Conservation (phyloP, 2,797 vertebrate species). For the Parambassis ranga region DNA sequence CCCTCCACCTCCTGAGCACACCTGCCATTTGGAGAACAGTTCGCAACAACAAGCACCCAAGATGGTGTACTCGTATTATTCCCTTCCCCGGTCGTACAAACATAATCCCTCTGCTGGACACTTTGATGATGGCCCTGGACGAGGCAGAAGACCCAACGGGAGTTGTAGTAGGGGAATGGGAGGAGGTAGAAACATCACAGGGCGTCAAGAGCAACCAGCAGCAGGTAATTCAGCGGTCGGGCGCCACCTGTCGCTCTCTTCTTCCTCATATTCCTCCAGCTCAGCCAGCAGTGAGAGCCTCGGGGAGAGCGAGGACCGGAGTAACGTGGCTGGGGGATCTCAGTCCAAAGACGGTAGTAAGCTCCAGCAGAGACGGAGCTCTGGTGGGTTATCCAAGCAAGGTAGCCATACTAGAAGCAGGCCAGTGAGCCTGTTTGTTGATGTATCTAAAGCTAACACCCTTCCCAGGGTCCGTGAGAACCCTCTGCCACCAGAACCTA, state of each 20-base stretch:
- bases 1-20: slow-evolving; percentile 63
- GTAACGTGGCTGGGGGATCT: slow-evolving; percentile 30
- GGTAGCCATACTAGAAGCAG: slow-evolving; percentile 64
- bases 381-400: slow-evolving; percentile 64
- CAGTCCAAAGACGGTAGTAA: slow-evolving; percentile 63
- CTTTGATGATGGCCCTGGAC: slow-evolving; percentile 73
- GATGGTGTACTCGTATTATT: slow-evolving; percentile 83
- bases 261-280: slow-evolving; percentile 83
- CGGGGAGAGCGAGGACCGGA: slow-evolving; percentile 77
- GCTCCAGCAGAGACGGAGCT: slow-evolving; percentile 58
- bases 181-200: slow-evolving; percentile 44
- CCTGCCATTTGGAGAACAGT: slow-evolving; percentile 55
- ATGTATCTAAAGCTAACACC: slow-evolving; percentile 84
- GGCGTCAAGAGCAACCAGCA: slow-evolving; percentile 58
- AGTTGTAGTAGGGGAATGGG: slow-evolving; percentile 52
- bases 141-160: slow-evolving; percentile 66
- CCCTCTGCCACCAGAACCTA: slow-evolving; percentile 78
- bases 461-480: slow-evolving; percentile 82
- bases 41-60: slow-evolving; percentile 73
- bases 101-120: slow-evolving; percentile 67
- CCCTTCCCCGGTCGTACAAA: slow-evolving; percentile 83
- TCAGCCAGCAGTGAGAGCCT: slow-evolving; percentile 86
- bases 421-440: slow-evolving; percentile 81
- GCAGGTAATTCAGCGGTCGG: slow-evolving; percentile 47
- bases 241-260: slow-evolving; percentile 76